Evolutionary conservation across 2,113 vertebrate genomes (phyloP).

Genomic region (Echinops telfairi): DNA sequence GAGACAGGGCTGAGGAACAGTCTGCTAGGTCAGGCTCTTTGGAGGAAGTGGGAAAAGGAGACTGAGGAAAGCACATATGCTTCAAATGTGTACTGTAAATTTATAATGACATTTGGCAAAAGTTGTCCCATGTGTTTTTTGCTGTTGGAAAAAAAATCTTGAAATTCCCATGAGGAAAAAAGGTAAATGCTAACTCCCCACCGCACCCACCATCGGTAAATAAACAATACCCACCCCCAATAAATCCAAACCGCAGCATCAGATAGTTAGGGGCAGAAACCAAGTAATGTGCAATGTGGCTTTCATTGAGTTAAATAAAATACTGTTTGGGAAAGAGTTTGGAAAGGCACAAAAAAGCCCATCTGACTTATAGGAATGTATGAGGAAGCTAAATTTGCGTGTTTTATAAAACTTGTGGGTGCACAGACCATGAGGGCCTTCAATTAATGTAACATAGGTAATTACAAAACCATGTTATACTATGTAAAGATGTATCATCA

Average conservation of each 20-base stretch:
- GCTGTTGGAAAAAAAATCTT: conserved; percentile 63
- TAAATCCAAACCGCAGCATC: conserved; percentile 55
- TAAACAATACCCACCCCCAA: neutral
- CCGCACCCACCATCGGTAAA: neutral
- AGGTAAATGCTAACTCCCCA: conserved; percentile 49
- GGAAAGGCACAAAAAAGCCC: neutral
- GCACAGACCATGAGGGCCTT: neutral
- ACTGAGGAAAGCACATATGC: conserved; percentile 41
- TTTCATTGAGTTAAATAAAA: conserved; percentile 45
- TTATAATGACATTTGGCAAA: conserved; percentile 63
- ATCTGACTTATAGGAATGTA: neutral
- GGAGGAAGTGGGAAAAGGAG: conserved; percentile 51
- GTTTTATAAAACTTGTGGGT: neutral
- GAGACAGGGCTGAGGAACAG: conserved; percentile 67
- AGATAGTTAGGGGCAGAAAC: conserved; percentile 57
- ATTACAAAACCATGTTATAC: conserved; percentile 12
- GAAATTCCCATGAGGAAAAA: neutral
- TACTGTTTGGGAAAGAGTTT: neutral
- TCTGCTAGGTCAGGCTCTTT: conserved; percentile 86
- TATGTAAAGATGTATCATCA: conserved; percentile 35
- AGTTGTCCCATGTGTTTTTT: neutral
- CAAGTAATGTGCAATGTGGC: conserved; percentile 12
- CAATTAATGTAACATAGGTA: neutral
- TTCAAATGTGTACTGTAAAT: conserved; percentile 62
- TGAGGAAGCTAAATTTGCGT: neutral